phyloP scores from a whole-genome alignment of 35 echinoderm and acorn worm genomes.

The Chiridota heheva region DNA sequence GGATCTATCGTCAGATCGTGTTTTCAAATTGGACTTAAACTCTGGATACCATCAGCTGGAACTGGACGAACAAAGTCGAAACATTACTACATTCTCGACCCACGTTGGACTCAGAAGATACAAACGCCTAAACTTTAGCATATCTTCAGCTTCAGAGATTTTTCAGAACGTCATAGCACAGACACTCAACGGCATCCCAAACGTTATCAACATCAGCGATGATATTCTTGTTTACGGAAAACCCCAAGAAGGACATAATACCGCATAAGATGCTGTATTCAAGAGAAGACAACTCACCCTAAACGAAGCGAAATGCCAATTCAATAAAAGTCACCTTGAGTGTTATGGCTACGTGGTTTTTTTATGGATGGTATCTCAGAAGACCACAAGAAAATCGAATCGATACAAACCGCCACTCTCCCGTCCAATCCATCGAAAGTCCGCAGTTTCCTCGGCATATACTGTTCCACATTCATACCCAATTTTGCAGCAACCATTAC shows the following conservation, averaged over 20 bases:
- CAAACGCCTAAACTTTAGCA: conserved; percentile 57
- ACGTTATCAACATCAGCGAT: conserved; percentile 50
- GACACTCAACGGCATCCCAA: conserved; percentile 15
- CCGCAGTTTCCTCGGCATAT: conserved; percentile 43
- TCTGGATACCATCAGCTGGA: conserved; percentile 55
- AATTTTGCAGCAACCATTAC: conserved; percentile 20
- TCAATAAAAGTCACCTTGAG: background rate
- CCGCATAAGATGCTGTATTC: conserved; percentile 21
- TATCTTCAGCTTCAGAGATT: conserved; percentile 42
- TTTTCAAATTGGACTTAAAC: conserved; percentile 45
- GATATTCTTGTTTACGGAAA: conserved; percentile 48
- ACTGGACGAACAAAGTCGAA: conserved; percentile 23
- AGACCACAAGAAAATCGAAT: conserved; percentile 31
- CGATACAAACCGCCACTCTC: conserved; percentile 10
- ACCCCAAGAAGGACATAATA: conserved; percentile 24
- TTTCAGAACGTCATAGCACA: conserved; percentile 48
- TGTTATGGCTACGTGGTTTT: conserved; percentile 12
- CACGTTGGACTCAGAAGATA: conserved; percentile 28
- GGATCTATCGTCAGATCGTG: conserved; percentile 33
- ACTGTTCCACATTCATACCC: conserved; percentile 39
- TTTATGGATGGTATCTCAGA: background rate
- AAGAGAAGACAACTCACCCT: conserved; percentile 50
- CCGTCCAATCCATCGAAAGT: conserved; percentile 47
- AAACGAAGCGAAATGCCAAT: conserved; percentile 51
- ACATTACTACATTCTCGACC: conserved; percentile 66